Base-by-base conservation (phyloP, 2,888 invertebrate species). In the Coleophora flavipennella region DNA sequence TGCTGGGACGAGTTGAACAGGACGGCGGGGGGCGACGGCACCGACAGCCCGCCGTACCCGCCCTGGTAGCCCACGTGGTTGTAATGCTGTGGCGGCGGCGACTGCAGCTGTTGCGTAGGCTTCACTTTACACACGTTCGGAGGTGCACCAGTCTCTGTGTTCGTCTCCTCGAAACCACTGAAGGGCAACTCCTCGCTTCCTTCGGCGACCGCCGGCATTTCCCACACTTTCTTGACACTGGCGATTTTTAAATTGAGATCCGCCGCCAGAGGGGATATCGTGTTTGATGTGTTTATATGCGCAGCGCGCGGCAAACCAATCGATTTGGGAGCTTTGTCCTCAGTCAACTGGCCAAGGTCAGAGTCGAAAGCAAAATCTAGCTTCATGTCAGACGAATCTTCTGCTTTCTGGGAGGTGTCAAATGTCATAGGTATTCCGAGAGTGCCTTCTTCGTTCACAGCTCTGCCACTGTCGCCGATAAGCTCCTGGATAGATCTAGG, bases 201-300 rank as follows among this genome's bases (percentile, higher is more conserved):
- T 57, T 91, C 91, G 13, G 88, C 88, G 12, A 89, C 90, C 1
- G 90, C 88, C 11, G 90, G 89, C 90, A 90, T 91, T 61, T 94
- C 94, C 94, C 94, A 94, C 12, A 92, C 92, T 58, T 93, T 94
- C 75, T 97, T 97, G 33, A 96, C 96, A 48, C 95, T 94, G 29
- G 95, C 95, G 55, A 97, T 96, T 84, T 97, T 97, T 80, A 94
- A 89, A 80, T 95, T 95, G 51, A 97, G 88, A 74, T 97, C 97
- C 31, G 95, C 95, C 31, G 95, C 93, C 48, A 93, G 90, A 12
- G 91, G 91, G 9, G 92, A 92, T 53, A 93, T 92, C 8, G 91
- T 90, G 55, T 88, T 92, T 39, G 91, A 90, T 14, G 87, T 88
- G 35, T 89, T 88, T 60, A 86, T 86, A 46, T 81, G 83, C 50